Conservation (phyloP, 2,797 vertebrate genomes). For the Peromyscus aztecus region DNA sequence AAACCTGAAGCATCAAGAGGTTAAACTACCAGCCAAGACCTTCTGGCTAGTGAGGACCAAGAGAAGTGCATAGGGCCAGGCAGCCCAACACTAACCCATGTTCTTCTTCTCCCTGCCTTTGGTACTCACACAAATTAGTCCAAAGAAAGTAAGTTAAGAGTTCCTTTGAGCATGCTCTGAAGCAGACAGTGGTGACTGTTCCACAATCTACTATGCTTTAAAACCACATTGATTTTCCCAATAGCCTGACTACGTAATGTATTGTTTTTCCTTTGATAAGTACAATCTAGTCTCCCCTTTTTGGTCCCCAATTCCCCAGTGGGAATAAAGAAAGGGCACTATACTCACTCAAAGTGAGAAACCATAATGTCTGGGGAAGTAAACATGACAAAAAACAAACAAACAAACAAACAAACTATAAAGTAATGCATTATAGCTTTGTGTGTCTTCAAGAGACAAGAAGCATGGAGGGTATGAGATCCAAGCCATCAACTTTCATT, state of each 20-base stretch:
- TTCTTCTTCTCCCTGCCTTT: not conserved
- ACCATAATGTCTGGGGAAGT: not conserved
- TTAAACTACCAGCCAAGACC: no score
- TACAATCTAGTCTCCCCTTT: not conserved
- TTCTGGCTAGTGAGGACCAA: accelerated
- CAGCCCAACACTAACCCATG: accelerated
- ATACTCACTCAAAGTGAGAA: not conserved
- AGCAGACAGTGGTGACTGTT: not conserved
- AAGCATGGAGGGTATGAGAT: no score
- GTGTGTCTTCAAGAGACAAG: not conserved
- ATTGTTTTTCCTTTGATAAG: not conserved
- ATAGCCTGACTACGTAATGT: not conserved
- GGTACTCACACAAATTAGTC: not conserved
- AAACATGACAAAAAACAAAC: not conserved
- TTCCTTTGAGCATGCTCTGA: not conserved
- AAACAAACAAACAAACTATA: not conserved
- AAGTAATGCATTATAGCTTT: not conserved
- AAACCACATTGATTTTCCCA: not conserved
- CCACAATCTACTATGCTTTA: not conserved
- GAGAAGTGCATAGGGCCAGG: accelerated
- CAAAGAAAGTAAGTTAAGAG: not conserved
- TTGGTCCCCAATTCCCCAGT: not conserved
- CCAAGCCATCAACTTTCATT: not conserved
- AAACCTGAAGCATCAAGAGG: not conserved
- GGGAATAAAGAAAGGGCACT: not conserved